Conservation (phyloP, 2,113 vertebrate species). For the Ptilorrhoa leucosticta region DNA sequence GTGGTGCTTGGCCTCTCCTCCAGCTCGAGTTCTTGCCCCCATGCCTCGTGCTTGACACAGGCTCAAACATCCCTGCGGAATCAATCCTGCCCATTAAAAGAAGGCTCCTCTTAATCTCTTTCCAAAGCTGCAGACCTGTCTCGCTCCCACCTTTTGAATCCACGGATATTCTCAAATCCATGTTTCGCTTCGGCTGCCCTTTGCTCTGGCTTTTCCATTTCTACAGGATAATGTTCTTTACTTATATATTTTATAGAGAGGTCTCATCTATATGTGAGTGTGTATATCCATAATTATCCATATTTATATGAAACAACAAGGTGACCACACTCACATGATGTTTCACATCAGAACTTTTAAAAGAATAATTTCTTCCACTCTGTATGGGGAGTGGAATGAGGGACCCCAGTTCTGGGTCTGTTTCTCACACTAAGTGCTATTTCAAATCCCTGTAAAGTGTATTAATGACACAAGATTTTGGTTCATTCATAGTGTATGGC, state of each 20-base stretch:
- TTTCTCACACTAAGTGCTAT: not conserved
- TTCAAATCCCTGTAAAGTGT: not conserved
- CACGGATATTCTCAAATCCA: not conserved
- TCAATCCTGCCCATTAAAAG: conserved; percentile 14
- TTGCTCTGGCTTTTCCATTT: not conserved
- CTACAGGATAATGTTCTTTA: not conserved
- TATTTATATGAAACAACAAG: not conserved
- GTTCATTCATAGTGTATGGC: not conserved
- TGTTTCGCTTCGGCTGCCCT: not conserved
- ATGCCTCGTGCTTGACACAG: not conserved
- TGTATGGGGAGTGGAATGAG: fast-evolving
- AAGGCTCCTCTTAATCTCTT: conserved; percentile 20
- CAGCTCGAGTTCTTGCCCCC: conserved; percentile 9
- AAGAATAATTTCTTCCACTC: not conserved
- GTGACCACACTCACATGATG: not conserved
- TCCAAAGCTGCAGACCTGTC: conserved; percentile 36
- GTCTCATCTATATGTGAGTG: fast-evolving
- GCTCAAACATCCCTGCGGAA: not conserved
- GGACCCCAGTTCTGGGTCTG: not conserved
- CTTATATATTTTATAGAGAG: fast-evolving
- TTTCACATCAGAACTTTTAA: not conserved
- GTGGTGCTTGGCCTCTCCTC: not conserved
- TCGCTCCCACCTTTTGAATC: conserved; percentile 9
- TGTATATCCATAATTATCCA: not conserved
- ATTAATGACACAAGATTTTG: not conserved